Evolutionary conservation across 2,113 vertebrate genomes (phyloP).

Genomic region (Bos javanicus): DNA sequence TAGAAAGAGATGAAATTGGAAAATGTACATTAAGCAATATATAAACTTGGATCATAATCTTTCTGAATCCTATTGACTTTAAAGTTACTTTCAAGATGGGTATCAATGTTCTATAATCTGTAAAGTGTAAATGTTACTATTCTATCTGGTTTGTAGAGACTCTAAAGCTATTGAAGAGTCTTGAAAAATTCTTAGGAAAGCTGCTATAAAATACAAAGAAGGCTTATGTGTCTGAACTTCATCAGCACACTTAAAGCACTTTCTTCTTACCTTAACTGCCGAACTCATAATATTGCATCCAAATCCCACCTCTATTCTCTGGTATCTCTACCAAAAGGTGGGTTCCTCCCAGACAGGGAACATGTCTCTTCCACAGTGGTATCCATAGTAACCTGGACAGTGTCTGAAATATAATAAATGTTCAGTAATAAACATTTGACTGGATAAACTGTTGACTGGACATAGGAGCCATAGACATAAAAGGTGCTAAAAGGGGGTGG

Average conservation of each 20-base stretch:
- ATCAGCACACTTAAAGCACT: background rate
- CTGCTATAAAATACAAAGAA: background rate
- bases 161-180: background rate
- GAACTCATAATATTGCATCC: background rate
- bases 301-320: background rate
- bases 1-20: background rate
- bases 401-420: background rate
- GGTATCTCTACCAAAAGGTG: background rate
- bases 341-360: background rate
- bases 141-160: background rate
- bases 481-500: background rate
- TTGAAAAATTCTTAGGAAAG: background rate
- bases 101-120: background rate
- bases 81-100: conserved; percentile 29
- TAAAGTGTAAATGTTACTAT: background rate
- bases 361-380: background rate
- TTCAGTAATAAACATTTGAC: background rate
- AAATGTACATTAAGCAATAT: background rate
- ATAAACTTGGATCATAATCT: background rate
- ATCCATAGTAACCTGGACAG: background rate
- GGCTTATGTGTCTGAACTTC: conserved; percentile 7
- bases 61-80: background rate
- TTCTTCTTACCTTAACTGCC: conserved; percentile 26
- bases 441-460: background rate
- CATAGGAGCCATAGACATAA: background rate